Conservation (phyloP, 2,888 invertebrate genomes). For the Leptinotarsa haldemani region DNA sequence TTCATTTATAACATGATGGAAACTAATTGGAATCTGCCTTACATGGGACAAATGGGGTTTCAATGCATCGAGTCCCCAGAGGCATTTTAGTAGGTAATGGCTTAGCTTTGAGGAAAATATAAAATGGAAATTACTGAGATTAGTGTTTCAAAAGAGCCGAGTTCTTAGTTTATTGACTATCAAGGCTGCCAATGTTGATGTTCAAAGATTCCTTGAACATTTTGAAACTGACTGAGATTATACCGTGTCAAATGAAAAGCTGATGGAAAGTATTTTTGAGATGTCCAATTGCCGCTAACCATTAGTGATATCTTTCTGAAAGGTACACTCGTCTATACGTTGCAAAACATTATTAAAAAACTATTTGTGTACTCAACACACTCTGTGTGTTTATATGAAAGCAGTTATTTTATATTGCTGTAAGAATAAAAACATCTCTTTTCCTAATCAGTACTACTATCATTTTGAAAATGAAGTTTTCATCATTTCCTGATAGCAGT, state of each 20-base stretch:
- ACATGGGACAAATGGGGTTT: conserved; percentile 43
- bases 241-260: conserved; percentile 5
- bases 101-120: conserved; percentile 13
- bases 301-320: neutral
- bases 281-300: neutral
- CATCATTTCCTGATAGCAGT: too few relatives aligned
- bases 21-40: conserved; percentile 46
- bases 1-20: conserved; percentile 31
- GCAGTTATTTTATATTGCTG: too few relatives aligned
- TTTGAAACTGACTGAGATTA: conserved; percentile 9
- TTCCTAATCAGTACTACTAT: too few relatives aligned
- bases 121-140: conserved; percentile 25
- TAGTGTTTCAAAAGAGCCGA: conserved; percentile 26
- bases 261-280: conserved; percentile 3
- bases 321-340: neutral
- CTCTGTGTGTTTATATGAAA: too few relatives aligned
- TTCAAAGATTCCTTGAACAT: neutral
- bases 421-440: too few relatives aligned
- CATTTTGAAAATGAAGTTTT: too few relatives aligned
- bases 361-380: too few relatives aligned
- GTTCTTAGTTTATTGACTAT: conserved; percentile 5
- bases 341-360: neutral
- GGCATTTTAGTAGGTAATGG: conserved; percentile 24
- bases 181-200: conserved; percentile 19
- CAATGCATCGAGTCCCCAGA: conserved; percentile 25